Conservation (phyloP, 1,140 invertebrate species). For the Scaptodrosophila lebanonensis region DNA sequence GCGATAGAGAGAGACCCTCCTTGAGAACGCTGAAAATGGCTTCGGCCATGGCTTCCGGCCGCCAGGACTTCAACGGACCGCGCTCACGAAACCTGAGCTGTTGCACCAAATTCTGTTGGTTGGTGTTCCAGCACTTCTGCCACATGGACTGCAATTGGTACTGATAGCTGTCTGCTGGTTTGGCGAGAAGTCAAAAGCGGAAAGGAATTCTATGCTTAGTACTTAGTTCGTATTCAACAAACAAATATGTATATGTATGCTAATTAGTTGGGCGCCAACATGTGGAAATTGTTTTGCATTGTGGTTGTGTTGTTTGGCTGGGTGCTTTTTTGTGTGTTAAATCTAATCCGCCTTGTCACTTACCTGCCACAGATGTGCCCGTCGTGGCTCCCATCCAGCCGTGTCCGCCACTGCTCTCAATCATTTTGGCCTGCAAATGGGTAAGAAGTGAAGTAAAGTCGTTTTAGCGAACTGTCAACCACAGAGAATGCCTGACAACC, state of each 20-base stretch:
- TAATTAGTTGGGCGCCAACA: slow-evolving; percentile 17
- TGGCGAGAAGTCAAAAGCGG: slow-evolving; percentile 23
- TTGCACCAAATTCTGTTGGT: slow-evolving; percentile 88
- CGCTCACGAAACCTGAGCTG: slow-evolving; percentile 93
- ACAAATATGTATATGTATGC: slow-evolving; percentile 23
- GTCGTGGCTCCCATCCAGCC: slow-evolving; percentile 72
- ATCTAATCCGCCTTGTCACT: slow-evolving; percentile 32
- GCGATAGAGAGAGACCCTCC: slow-evolving; percentile 91
- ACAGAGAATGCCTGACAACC: background rate
- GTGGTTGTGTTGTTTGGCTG: background rate
- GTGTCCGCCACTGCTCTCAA: slow-evolving; percentile 70
- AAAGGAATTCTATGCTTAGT: slow-evolving; percentile 2
- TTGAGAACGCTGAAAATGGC: slow-evolving; percentile 94
- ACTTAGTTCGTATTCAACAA: no score
- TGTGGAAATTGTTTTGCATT: slow-evolving; percentile 32
- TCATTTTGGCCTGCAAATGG: slow-evolving; percentile 71
- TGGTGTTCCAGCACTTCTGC: slow-evolving; percentile 96
- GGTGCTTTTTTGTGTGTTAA: slow-evolving; percentile 2
- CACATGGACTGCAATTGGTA: slow-evolving; percentile 95
- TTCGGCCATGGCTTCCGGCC: slow-evolving; percentile 95
- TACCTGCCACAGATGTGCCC: slow-evolving; percentile 73
- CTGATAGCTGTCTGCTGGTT: slow-evolving; percentile 92
- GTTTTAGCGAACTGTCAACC: background rate
- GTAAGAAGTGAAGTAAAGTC: background rate
- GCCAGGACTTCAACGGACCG: slow-evolving; percentile 93